Base-by-base conservation (phyloP, 2,113 vertebrate species). In the Mesoclemmys tuberculata region DNA sequence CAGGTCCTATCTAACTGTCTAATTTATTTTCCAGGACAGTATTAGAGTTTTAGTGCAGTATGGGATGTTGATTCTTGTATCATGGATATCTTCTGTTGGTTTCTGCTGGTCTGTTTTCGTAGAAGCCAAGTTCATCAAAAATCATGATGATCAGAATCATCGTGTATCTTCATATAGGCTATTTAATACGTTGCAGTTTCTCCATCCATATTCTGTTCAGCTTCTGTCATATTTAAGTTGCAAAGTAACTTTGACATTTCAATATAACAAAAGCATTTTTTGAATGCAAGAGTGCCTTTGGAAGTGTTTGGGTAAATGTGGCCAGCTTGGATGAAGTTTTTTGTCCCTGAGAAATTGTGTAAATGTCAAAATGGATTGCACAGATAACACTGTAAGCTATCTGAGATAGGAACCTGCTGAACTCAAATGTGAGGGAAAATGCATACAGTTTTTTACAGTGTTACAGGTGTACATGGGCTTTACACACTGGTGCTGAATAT, bases 371-470 rank as follows among this genome's bases (percentile, higher is more conserved):
- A 49, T 7, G 24, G 4, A 56, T 21, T 46, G 41, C 52, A 68
- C 58, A 29, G 49, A 19, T 13, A 35, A 22, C 1, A 27, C 68
- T 18, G 14, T 52, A 9, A 74, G 61, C 2, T 71, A 41, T 10
- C 35, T 4, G 38, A 21, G 88, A 14, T 2, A 68, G 27, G 68
- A 4, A 14, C 0, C 1, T 77, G 41, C 6, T 38, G n/a, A 2
- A 3, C n/a, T 0, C 2, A 22, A 48, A 35, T 19, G 0, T 12
- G 61, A 2, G 1, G 19, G 1, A n/a, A 27, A 58, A 2, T 21
- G 46, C 1, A 8, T 24, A 29, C 3, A 2, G 26, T 8, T 10
- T 80, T 6, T 11, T 41, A 12, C 27, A 10, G 1, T 49, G 0
- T 61, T 26, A 46, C 35, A 5, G 54, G 4, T 5, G 49, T 1